A percentile compares a stretch with the other conserved stretches of the same genome.
Conservation (phyloP, 1,140 invertebrate genomes). For the Platorchestia sp. region DNA sequence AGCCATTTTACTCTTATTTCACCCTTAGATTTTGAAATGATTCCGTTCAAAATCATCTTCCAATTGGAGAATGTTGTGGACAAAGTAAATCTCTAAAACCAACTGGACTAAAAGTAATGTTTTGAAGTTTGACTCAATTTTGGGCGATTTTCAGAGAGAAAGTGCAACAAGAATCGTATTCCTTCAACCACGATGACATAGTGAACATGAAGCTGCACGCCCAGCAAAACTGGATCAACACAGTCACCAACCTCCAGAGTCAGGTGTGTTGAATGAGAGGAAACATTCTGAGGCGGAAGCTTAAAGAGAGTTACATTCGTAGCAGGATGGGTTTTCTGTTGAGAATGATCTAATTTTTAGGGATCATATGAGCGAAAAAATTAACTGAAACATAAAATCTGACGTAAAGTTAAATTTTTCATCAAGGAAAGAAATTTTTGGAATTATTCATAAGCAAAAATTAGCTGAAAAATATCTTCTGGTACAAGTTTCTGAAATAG, state of each 20-base stretch:
- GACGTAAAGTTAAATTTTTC: background rate
- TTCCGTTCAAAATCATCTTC: too few relatives aligned
- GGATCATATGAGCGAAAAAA: background rate
- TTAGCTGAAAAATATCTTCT: too few relatives aligned
- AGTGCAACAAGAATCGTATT: background rate
- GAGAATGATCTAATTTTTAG: background rate
- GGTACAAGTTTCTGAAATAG: too few relatives aligned
- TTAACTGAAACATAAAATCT: background rate
- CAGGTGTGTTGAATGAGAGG: background rate
- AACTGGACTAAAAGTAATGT: background rate
- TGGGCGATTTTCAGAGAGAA: background rate
- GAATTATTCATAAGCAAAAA: too few relatives aligned
- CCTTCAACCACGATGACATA: background rate
- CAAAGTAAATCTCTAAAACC: background rate
- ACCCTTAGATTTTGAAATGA: too few relatives aligned
- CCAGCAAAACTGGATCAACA: conserved; percentile 46
- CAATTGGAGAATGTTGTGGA: background rate
- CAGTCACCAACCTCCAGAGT: background rate
- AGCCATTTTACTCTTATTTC: too few relatives aligned
- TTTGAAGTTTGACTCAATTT: background rate
- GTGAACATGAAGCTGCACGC: conserved; percentile 27
- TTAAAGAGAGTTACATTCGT: background rate
- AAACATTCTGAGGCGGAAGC: background rate
- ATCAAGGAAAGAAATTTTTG: too few relatives aligned
- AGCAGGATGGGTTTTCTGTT: background rate